A percentile compares a stretch with the other conserved stretches of the same genome.
Conservation (phyloP, 2,113 vertebrate species). For the Scophthalmus maximus region DNA sequence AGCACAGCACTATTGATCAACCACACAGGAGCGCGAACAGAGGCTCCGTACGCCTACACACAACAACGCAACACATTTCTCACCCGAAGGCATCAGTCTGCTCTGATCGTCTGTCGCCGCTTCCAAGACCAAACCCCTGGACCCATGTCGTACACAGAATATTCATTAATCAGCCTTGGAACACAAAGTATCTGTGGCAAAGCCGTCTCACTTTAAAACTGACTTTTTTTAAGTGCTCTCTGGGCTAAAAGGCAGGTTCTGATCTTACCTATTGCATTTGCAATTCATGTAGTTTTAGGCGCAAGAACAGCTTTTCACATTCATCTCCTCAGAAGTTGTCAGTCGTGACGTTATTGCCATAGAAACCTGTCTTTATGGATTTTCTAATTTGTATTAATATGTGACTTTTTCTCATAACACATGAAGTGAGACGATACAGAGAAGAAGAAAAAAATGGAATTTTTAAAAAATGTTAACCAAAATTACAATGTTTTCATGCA, state of each 20-base stretch:
- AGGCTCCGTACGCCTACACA: neutral
- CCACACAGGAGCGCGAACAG: neutral
- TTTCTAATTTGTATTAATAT: too few species aligned
- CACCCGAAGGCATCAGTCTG: neutral
- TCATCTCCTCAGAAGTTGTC: neutral
- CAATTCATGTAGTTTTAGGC: neutral
- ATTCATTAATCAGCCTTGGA: neutral
- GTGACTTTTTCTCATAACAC: too few species aligned
- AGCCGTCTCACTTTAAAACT: neutral
- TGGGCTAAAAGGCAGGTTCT: neutral
- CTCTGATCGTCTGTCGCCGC: constrained; percentile 1
- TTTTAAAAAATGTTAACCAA: too few species aligned
- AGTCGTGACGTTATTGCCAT: neutral
- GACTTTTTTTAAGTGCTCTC: neutral
- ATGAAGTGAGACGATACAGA: too few species aligned
- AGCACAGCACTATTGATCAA: neutral
- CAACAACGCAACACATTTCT: neutral
- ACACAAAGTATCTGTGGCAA: neutral
- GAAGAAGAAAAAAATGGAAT: too few species aligned
- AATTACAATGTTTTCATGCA: too few species aligned
- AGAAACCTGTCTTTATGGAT: too few species aligned
- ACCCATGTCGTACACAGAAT: neutral
- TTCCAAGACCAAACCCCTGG: neutral
- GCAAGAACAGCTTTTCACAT: neutral
- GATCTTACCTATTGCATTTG: neutral